These are phyloP conservation scores for Manduca sexta DNA, from an alignment of 1,140 invertebrate species.

Conservation along the genomic window DNA sequence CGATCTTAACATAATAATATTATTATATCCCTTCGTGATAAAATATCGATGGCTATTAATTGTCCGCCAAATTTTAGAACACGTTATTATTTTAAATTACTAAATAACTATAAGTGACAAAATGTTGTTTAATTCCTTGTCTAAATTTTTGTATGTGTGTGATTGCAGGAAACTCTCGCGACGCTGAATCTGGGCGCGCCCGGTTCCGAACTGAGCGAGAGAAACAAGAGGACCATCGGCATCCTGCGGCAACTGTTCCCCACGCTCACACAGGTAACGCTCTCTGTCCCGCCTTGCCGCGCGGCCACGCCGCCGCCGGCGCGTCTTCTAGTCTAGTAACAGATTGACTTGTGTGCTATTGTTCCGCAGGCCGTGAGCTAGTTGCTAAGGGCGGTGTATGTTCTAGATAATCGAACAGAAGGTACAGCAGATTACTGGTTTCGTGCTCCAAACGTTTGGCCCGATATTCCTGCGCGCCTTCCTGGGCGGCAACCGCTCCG, in stretches of 20 bases:
- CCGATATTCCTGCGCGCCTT: conserved; percentile 76
- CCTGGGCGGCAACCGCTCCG: conserved; percentile 66
- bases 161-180: conserved; percentile 63
- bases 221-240: conserved; percentile 84
- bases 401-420: conserved; percentile 86
- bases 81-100: too few species aligned
- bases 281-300: background rate
- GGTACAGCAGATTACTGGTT: conserved; percentile 80
- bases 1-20: too few species aligned
- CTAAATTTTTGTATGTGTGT: background rate
- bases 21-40: too few species aligned
- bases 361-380: conserved; percentile 10
- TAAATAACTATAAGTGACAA: too few species aligned
- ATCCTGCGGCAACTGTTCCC: conserved; percentile 83
- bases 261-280: conserved; percentile 80
- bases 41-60: too few species aligned
- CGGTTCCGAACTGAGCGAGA: conserved; percentile 73
- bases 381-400: conserved; percentile 44
- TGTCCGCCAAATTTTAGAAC: too few species aligned
- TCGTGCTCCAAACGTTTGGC: conserved; percentile 79
- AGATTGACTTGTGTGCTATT: conserved; percentile 14
- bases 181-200: conserved; percentile 68
- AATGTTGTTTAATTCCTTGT: too few species aligned
- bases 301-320: too few species aligned
- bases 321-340: background rate